Evolutionary conservation across 37 sponge, comb jelly and placozoan genomes (phyloP).

Genomic region (Spongilla lacustris): DNA sequence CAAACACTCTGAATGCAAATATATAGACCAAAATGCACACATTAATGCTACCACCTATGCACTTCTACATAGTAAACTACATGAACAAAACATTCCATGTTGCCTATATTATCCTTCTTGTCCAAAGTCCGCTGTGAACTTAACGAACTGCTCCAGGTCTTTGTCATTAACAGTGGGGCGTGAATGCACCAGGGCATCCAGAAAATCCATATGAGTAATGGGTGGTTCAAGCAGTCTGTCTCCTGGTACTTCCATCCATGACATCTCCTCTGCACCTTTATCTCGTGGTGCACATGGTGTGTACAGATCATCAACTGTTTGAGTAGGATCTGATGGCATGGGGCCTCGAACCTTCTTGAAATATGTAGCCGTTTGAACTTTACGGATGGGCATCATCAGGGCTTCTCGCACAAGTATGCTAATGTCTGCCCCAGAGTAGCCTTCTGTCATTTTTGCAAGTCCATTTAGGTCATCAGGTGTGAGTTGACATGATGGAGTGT

Average conservation of each 20-base stretch:
- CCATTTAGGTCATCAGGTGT: constrained; percentile 48
- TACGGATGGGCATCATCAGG: constrained; percentile 96
- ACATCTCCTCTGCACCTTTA: constrained; percentile 82
- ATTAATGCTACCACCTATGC: neutral
- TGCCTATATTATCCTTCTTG: constrained; percentile 82
- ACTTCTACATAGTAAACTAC: neutral
- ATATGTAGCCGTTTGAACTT: constrained; percentile 95
- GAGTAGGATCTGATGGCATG: constrained; percentile 13
- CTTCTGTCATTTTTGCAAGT: constrained; percentile 82
- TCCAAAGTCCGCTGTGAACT: constrained; percentile 94
- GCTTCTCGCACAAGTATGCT: constrained; percentile 94
- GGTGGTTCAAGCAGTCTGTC: constrained; percentile 87
- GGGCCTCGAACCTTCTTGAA: constrained; percentile 73
- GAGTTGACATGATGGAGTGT: constrained; percentile 66
- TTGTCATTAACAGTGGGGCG: constrained; percentile 90
- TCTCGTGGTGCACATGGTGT: constrained; percentile 75
- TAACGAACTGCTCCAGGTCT: constrained; percentile 83
- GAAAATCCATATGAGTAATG: constrained; percentile 81
- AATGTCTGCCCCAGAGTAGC: constrained; percentile 98
- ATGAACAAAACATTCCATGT: neutral
- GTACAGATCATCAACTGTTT: constrained; percentile 40
- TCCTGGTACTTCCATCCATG: constrained; percentile 89
- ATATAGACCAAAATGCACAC: too few relatives aligned
- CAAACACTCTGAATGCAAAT: neutral
- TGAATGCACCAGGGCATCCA: constrained; percentile 72